phyloP scores from a whole-genome alignment of 2,113 vertebrate genomes.

The Tinamus guttatus region DNA sequence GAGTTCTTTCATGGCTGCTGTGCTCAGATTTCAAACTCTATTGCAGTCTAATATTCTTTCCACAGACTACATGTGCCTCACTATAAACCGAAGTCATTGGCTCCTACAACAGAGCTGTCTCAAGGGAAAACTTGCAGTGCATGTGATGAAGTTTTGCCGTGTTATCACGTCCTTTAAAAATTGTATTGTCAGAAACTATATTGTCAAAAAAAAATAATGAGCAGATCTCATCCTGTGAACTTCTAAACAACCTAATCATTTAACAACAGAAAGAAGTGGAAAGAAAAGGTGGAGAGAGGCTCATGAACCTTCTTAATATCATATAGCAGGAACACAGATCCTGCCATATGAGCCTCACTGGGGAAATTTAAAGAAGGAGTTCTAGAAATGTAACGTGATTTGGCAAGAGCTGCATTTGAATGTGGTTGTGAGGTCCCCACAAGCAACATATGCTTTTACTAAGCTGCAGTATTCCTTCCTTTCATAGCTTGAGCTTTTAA shows the following conservation, averaged over 20 bases:
- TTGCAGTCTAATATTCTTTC: not conserved
- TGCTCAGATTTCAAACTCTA: conserved; percentile 9
- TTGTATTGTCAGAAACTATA: not conserved
- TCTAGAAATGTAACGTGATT: conserved; percentile 79
- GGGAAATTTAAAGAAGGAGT: conserved; percentile 79
- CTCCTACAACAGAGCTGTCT: not conserved
- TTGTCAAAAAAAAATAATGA: conserved; percentile 11
- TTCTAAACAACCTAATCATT: conserved; percentile 33
- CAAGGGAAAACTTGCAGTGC: not conserved
- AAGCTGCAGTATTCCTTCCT: conserved; percentile 67
- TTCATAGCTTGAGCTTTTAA: conserved; percentile 67
- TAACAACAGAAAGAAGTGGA: conserved; percentile 35
- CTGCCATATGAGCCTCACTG: conserved; percentile 71
- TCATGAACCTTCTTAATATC: conserved; percentile 33
- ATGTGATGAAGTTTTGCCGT: not conserved
- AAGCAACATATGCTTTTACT: conserved; percentile 83
- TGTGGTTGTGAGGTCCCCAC: conserved; percentile 76
- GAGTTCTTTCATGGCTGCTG: not conserved
- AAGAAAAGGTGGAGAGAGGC: conserved; percentile 10
- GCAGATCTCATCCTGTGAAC: not conserved
- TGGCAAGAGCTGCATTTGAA: conserved; percentile 74
- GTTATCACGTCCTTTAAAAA: not conserved
- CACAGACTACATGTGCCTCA: not conserved
- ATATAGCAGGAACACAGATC: conserved; percentile 50
- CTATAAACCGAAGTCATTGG: conserved; percentile 6